These are phyloP conservation scores for Dinomys branickii DNA, from an alignment of 2,113 vertebrate species.

Conservation along the genomic window DNA sequence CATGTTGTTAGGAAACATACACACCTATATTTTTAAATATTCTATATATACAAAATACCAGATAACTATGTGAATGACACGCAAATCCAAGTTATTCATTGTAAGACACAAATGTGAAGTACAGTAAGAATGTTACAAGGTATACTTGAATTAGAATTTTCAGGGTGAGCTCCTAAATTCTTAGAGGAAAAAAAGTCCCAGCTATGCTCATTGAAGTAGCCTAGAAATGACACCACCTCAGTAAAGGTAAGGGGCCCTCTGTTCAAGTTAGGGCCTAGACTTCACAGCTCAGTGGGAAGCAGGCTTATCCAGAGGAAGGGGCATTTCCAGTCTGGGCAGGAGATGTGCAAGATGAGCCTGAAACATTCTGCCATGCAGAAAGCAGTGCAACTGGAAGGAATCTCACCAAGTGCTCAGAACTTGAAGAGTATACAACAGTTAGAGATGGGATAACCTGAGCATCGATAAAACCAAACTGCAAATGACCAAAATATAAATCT, in stretches of 20 bases:
- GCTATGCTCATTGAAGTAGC: background rate
- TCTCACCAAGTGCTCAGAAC: background rate
- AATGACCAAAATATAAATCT: background rate
- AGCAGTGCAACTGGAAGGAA: background rate
- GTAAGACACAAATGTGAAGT: constrained; percentile 3
- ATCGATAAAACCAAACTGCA: constrained; percentile 22
- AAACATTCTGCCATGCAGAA: background rate
- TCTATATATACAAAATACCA: background rate
- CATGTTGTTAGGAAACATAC: background rate
- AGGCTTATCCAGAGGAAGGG: background rate
- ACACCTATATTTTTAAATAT: constrained; percentile 14
- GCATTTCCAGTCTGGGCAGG: background rate
- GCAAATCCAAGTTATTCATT: constrained; percentile 37
- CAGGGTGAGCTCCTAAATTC: background rate
- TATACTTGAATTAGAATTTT: background rate
- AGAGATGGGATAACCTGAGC: background rate
- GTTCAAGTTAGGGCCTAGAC: background rate
- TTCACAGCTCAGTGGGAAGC: background rate
- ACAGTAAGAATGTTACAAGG: background rate
- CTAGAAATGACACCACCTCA: background rate
- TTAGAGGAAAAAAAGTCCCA: background rate
- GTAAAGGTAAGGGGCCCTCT: background rate
- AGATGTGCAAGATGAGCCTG: background rate
- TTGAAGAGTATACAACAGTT: background rate
- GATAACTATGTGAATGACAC: background rate